phyloP scores from a whole-genome alignment of 1,140 invertebrate genomes.

The Orchestia grillus region DNA sequence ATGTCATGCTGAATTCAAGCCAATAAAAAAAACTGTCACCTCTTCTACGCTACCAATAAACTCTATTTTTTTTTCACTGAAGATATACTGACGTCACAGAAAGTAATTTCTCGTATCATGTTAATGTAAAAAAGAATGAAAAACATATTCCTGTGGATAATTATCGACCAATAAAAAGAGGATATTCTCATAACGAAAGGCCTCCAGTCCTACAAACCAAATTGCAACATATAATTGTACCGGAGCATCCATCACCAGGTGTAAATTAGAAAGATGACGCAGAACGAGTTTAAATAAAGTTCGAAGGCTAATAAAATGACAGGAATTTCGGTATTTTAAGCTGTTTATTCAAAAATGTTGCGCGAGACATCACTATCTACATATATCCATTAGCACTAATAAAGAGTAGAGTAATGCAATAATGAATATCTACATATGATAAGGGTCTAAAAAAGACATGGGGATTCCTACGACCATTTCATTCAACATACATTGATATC shows the following conservation, averaged over 20 bases:
- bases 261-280: neutral
- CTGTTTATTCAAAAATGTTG: neutral
- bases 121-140: too few relatives aligned
- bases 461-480: neutral
- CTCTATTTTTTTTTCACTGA: neutral
- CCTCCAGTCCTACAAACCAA: too few relatives aligned
- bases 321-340: neutral
- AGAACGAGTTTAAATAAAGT: neutral
- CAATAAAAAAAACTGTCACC: neutral
- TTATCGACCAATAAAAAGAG: too few relatives aligned
- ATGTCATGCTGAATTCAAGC: neutral
- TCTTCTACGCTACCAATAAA: neutral
- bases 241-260: neutral
- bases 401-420: neutral
- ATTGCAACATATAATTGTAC: too few relatives aligned
- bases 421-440: neutral
- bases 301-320: neutral
- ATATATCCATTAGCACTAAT: neutral
- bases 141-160: too few relatives aligned
- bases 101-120: neutral
- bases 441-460: neutral
- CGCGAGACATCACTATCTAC: neutral
- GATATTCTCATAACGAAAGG: too few relatives aligned
- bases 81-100: neutral
- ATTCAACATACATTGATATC: neutral